A percentile compares a stretch with the other conserved stretches of the same genome.
Evolutionary conservation across 2,797 vertebrate genomes (phyloP).

Genomic region (Microctenopoma steveboyesi): DNA sequence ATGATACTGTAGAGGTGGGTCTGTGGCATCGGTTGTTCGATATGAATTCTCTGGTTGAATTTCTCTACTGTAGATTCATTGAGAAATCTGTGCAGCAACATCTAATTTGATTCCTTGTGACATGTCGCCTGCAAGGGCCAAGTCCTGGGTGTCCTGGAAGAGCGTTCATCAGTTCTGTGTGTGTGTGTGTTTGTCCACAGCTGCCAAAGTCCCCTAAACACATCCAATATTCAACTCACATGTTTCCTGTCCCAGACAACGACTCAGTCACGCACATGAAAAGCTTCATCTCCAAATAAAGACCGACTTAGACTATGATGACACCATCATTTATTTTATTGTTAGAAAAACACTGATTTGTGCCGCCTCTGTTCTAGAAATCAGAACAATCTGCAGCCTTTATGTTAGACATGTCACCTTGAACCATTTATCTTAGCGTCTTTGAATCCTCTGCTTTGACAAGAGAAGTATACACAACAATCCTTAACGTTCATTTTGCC

Average conservation of each 20-base stretch:
- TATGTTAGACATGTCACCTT: background rate
- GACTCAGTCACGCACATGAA: slow-evolving; percentile 1
- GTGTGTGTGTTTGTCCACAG: background rate
- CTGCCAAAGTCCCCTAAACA: slow-evolving; percentile 53
- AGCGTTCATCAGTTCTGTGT: slow-evolving; percentile 32
- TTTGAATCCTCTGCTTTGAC: background rate
- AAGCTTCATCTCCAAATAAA: too few relatives aligned
- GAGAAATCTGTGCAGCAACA: slow-evolving; percentile 46
- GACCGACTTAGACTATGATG: too few relatives aligned
- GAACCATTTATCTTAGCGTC: too few relatives aligned
- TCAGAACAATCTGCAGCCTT: background rate
- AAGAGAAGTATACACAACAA: background rate
- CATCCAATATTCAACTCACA: slow-evolving; percentile 63
- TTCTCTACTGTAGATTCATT: slow-evolving; percentile 29
- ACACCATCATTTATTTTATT: background rate
- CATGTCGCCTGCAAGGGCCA: slow-evolving; percentile 48
- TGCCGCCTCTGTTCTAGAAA: background rate
- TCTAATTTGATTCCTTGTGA: slow-evolving; percentile 70
- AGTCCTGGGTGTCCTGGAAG: slow-evolving; percentile 56
- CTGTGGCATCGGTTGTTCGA: slow-evolving; percentile 7
- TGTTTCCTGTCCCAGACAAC: slow-evolving; percentile 61
- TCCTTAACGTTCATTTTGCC: background rate
- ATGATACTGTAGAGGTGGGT: slow-evolving; percentile 23
- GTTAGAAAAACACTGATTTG: background rate
- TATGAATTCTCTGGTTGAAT: slow-evolving; percentile 35